phyloP scores from a whole-genome alignment of 1,140 invertebrate species.

The Gonatopus flavifemur region DNA sequence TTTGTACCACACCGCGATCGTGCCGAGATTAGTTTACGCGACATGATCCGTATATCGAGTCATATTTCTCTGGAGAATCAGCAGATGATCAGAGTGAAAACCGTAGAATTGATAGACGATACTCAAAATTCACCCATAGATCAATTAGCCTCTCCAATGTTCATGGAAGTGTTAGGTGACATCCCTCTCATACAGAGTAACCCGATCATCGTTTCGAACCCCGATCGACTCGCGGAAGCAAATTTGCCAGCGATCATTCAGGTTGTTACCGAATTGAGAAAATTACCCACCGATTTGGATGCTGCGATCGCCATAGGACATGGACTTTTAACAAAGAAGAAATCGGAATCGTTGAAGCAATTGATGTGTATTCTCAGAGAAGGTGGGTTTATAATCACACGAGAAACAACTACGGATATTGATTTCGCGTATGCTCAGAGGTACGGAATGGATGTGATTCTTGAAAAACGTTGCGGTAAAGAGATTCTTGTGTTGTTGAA shows the following conservation, averaged over 20 bases:
- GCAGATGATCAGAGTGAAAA: slow-evolving; percentile 67
- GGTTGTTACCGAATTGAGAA: slow-evolving; percentile 63
- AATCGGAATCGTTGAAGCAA: slow-evolving; percentile 27
- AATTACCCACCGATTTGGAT: slow-evolving; percentile 61
- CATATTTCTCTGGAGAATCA: slow-evolving; percentile 82
- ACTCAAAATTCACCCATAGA: slow-evolving; percentile 54
- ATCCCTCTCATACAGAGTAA: slow-evolving; percentile 67
- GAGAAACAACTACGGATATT: slow-evolving; percentile 40
- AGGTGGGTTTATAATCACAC: slow-evolving; percentile 57
- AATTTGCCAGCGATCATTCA: slow-evolving; percentile 59
- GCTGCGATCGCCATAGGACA: slow-evolving; percentile 60
- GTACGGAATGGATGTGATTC: slow-evolving; percentile 35
- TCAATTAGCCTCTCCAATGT: slow-evolving; percentile 56
- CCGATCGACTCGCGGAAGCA: slow-evolving; percentile 50
- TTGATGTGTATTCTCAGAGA: slow-evolving; percentile 41
- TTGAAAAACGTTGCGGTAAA: slow-evolving; percentile 38
- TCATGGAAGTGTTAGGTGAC: slow-evolving; percentile 63
- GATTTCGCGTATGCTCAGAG: slow-evolving; percentile 22
- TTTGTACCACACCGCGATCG: slow-evolving; percentile 64
- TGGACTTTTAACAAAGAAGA: slow-evolving; percentile 30
- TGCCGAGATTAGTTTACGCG: slow-evolving; percentile 37
- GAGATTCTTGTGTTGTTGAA: slow-evolving; percentile 43
- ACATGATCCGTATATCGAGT: slow-evolving; percentile 61
- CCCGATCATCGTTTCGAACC: slow-evolving; percentile 49
- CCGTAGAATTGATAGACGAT: slow-evolving; percentile 67